phyloP scores from a whole-genome alignment of 2,113 vertebrate species.

The Aleadryas rufinucha region DNA sequence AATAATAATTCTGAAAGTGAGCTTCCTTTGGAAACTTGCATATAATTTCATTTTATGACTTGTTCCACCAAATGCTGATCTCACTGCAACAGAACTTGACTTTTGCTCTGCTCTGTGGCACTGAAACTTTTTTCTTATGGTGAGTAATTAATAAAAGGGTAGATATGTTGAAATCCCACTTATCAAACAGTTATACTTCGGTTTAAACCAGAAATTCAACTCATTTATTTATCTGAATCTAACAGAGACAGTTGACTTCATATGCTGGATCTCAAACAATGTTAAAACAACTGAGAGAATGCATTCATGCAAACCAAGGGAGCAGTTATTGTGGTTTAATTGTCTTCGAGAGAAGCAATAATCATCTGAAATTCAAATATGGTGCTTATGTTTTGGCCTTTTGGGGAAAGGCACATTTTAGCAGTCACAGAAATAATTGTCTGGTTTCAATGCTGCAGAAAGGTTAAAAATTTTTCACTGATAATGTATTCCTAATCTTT shows the following conservation, averaged over 20 bases:
- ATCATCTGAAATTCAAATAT: slow-evolving; percentile 3
- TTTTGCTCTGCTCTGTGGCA: not conserved
- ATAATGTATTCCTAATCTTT: not conserved
- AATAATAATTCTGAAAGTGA: not conserved
- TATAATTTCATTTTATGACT: not conserved
- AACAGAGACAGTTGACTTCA: not conserved
- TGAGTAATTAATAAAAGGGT: not conserved
- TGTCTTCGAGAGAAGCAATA: not conserved
- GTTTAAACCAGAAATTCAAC: not conserved
- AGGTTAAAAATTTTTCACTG: not conserved
- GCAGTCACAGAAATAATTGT: not conserved
- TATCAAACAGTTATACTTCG: not conserved
- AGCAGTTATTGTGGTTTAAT: not conserved
- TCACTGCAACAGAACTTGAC: not conserved
- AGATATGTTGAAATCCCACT: not conserved
- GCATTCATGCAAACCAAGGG: not conserved
- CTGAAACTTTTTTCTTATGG: not conserved
- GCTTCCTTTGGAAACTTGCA: not conserved
- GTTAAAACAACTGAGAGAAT: not conserved
- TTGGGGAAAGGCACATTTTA: not conserved
- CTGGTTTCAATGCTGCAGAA: not conserved
- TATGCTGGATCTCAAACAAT: not conserved
- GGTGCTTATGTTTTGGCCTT: not conserved
- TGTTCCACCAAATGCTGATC: not conserved
- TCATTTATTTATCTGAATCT: not conserved